Percentiles rank a stretch among this genome's conserved stretches.
Evolutionary conservation across 92 coral and sea anemone species (phyloP).

Genomic region (Palythoa caribaeorum): DNA sequence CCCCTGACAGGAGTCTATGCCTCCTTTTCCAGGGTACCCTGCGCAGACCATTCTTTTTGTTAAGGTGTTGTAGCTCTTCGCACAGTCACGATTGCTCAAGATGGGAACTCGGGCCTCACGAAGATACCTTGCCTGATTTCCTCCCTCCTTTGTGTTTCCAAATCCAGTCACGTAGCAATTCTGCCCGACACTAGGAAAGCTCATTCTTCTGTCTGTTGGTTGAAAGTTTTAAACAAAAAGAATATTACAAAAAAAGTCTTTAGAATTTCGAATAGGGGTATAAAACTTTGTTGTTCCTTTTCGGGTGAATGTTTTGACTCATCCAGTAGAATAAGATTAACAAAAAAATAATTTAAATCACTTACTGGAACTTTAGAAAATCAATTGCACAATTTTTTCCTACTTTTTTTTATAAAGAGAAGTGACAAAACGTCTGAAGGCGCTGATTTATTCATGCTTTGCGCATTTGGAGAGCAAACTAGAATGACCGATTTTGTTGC

Average conservation of each 20-base stretch:
- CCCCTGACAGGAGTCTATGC: conserved; percentile 76
- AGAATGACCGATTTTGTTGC: too few species aligned
- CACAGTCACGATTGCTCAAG: conserved; percentile 37
- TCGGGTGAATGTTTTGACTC: too few species aligned
- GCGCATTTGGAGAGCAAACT: too few species aligned
- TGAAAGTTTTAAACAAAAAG: background rate
- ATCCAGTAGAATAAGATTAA: too few species aligned
- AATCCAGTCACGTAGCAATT: conserved; percentile 71
- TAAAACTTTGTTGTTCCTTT: too few species aligned
- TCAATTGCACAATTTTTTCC: too few species aligned
- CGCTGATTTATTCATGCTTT: too few species aligned
- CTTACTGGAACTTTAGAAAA: too few species aligned
- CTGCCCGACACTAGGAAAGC: conserved; percentile 53
- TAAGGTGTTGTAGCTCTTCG: conserved; percentile 40
- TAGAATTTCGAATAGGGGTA: too few species aligned
- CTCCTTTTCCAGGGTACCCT: conserved; percentile 64
- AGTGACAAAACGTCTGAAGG: too few species aligned
- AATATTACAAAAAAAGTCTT: background rate
- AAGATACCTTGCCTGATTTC: conserved; percentile 56
- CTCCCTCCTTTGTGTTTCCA: conserved; percentile 54
- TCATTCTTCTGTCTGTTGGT: conserved; percentile 8
- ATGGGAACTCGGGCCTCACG: conserved; percentile 66
- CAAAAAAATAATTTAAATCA: too few species aligned
- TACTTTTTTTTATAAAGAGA: too few species aligned
- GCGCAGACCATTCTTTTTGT: conserved; percentile 67